These are phyloP conservation scores for Perccottus glenii DNA, from an alignment of 2,113 vertebrate species.

Conservation along the genomic window DNA sequence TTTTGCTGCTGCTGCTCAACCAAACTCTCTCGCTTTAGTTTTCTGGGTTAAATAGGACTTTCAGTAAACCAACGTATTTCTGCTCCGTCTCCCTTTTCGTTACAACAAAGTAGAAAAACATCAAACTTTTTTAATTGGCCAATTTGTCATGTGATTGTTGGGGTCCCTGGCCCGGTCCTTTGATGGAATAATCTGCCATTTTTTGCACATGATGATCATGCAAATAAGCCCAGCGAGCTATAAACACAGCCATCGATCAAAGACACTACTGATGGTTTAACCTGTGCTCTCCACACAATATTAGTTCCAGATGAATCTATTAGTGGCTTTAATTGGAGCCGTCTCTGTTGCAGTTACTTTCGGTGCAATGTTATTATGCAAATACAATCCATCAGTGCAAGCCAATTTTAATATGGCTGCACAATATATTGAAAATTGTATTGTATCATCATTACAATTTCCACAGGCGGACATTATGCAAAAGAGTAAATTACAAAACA, in stretches of 20 bases:
- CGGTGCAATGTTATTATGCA: not conserved
- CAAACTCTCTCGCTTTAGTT: not conserved
- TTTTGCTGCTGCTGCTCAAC: no score
- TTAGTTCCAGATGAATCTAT: slow-evolving; percentile 4
- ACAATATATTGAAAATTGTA: no score
- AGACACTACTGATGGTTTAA: slow-evolving; percentile 39
- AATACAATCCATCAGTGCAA: slow-evolving; percentile 2
- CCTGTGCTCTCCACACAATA: slow-evolving; percentile 7
- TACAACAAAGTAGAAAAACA: slow-evolving; percentile 35
- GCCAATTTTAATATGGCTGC: no score
- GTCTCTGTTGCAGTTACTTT: not conserved
- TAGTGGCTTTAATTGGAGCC: slow-evolving; percentile 13
- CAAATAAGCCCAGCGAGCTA: slow-evolving; percentile 63
- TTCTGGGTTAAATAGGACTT: not conserved
- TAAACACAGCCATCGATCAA: slow-evolving; percentile 63
- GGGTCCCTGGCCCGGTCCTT: slow-evolving; percentile 48
- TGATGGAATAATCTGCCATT: slow-evolving; percentile 70
- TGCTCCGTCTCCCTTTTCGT: slow-evolving; percentile 26
- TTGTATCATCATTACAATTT: no score
- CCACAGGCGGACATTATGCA: no score
- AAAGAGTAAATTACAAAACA: no score
- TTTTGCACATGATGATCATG: slow-evolving; percentile 62
- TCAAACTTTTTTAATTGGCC: slow-evolving; percentile 68
- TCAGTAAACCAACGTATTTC: slow-evolving; percentile 16
- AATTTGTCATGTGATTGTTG: slow-evolving; percentile 70